Base-by-base conservation (phyloP, 2,888 invertebrate species). In the Pyrocoelia pectoralis region DNA sequence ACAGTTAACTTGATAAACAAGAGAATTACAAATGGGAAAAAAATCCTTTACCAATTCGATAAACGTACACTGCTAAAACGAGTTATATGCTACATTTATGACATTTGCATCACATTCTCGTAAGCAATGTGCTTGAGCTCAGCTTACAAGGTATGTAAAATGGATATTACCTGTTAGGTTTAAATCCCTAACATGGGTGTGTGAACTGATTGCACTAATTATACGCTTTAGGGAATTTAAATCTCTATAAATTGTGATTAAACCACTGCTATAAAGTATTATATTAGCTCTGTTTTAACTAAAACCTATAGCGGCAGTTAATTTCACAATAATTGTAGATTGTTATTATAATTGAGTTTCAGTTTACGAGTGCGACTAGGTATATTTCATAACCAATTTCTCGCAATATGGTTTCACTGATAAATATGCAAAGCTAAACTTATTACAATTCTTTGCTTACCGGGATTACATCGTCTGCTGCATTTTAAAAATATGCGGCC, bases 131-230 rank as follows among this genome's bases (percentile, higher is more conserved):
- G 8, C 24, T 24, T 24, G 4, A 24, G 4, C 8, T n/a, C 2
- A 33, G 33, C 8, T 6, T 33, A 33, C 33, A 33, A 33, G 33
- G 33, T 33, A 33, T 33, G 33, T 33, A 33, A n/a, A 33, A n/a
- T 33, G 33, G 33, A 33, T 33, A 33, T 33, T 33, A 33, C 33
- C 33, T 33, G 33, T 33, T 33, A n/a, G 33, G 33, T 33, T 33
- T 33, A 33, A 33, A 33, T n/a, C 33, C 33, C 33, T 33, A n/a
- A 6, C n/a, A 33, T 33, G n/a, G 33, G 33, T n/a, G 33, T 33
- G 33, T 33, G 33, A 33, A 33, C 33, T 33, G 33, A 33, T 33
- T 33, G 33, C 33, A n/a, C 33, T 33, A 33, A 33, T 33, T 33
- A 33, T 33, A 33, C 33, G 33, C 33, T 33, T 33, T 33, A 33